Evolutionary conservation across 2,888 invertebrate species (phyloP), one percentile per base, ranked within the genome.

Genomic region (Mimachlamys varia): DNA sequence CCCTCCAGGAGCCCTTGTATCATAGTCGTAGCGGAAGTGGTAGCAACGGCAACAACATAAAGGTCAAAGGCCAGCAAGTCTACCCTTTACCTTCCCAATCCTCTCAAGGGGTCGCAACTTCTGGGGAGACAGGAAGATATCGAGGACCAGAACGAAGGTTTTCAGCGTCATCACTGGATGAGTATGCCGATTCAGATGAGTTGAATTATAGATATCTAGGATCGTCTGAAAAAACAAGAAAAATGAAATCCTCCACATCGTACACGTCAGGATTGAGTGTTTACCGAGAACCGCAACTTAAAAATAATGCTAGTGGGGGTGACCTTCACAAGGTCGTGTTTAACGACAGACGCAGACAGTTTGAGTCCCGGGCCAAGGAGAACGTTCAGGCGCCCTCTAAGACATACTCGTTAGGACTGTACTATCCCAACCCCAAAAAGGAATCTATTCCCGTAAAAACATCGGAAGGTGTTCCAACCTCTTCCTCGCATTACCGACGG

Each of bases 331-430:
- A 93, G 90, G 88, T 92, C 37, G 88, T 92, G 37, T 93, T 95
- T 91, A 49, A 92, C 55, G 94, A 94, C 90, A 91, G 94, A 62
- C 88, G 93, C 88, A 89, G 92, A 88, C 93, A 94, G 92, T 93
- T 94, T 93, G 94, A 94, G 89, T 49, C 87, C 5, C 91, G 93
- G 19, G 93, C 94, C 0, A 93, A 95, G 90, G 94, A 94, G 88
- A 94, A 93, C 91, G 92, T 93, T 0, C 93, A 94, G 87, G 93
- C 93, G 10, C 92, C 93, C 62, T 90, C 92, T 38, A 93, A 94
- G 89, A 94, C 94, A 33, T 95, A 94, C 90, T 95, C 95, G 4
- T 95, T 95, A 89, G 95, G 95, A 55, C 91, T 95, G n/a, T 95
- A 94, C 91, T 95, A 93, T 90, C 95, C 95, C 13, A 93, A 94